Percentiles rank a stretch among this genome's conserved stretches.
Evolutionary conservation across 2,888 invertebrate genomes (phyloP).

Genomic region (Punctoribates punctum): DNA sequence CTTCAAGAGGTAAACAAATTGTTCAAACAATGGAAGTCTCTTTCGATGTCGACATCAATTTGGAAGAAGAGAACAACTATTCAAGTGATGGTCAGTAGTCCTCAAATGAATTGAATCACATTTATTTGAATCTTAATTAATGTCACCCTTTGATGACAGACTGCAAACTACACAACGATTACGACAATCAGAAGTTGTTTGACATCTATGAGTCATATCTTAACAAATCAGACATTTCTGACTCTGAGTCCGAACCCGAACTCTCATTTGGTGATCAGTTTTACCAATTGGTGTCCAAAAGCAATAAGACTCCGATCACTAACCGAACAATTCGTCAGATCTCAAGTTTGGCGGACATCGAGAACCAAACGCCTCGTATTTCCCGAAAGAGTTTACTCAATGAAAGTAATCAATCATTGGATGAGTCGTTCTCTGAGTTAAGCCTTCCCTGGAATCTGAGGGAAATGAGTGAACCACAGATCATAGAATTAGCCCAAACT

Average conservation of each 20-base stretch:
- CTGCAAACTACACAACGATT: constrained; percentile 18
- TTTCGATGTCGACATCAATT: constrained; percentile 10
- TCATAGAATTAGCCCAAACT: constrained; percentile 10
- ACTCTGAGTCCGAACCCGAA: not conserved
- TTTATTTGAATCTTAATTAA: not conserved
- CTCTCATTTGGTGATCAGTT: constrained; percentile 4
- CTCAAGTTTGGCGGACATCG: constrained; percentile 12
- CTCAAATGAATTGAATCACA: not conserved
- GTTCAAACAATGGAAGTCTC: constrained; percentile 14
- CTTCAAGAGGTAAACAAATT: not conserved
- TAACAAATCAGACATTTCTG: not conserved
- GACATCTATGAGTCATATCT: constrained; percentile 4
- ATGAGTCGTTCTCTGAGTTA: not conserved
- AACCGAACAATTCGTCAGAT: not conserved
- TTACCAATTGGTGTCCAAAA: not conserved
- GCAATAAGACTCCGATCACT: not conserved
- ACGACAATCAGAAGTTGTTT: constrained; percentile 25
- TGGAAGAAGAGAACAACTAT: not conserved
- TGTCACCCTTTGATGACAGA: not conserved
- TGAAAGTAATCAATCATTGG: not conserved
- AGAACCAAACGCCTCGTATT: not conserved
- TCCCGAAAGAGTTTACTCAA: not conserved
- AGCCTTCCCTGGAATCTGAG: not conserved
- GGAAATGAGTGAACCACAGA: constrained; percentile 4
- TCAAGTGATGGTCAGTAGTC: constrained; percentile 4